Base-by-base conservation (phyloP, 1,140 invertebrate genomes). In the Samia ricini region DNA sequence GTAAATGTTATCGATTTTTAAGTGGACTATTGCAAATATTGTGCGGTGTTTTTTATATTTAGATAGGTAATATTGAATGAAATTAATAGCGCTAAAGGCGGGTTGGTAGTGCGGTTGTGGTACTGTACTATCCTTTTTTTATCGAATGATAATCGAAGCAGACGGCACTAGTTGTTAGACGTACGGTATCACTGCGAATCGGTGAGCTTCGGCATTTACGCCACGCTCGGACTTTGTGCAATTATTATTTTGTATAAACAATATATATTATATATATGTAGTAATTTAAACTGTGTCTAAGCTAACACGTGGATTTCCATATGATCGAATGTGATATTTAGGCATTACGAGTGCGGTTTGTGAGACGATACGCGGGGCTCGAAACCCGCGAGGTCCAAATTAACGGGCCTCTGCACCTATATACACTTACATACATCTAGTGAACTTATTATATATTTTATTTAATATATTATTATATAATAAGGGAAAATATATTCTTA, bases 11-110 rank as follows among this genome's bases (percentile, higher is more conserved):
- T 85, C 75, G 81, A 85, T 87, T 88, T 85, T 83, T 88, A 88
- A 90, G 86, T 89, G 83, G 83, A 82, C 79, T 77, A 84, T 85
- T 85, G 85, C 81, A 88, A 77, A 83, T 88, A 88, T 89, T 88
- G 88, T 87, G 88, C 83, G 85, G 85, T 84, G 83, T 90, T 90
- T 90, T 52, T 90, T 89, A 88, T 87, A 88, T 85, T 87, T 90
- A 90, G 88, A 90, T 90, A 90, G 88, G 88, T 90, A 89, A 90
- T 90, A 89, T 89, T 90, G 85, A 89, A 90, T 87, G 85, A 85
- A 87, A 87, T 85, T 79, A 84, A 81, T 85, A 83, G 83, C 79
- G 75, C 77, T 79, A 74, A 70, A 68, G 74, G 69, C 62, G 65
- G 70, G 69, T 60, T 63, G 69, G 68, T 68, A 67, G 81, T 70